Base-by-base conservation (phyloP, 2,113 vertebrate species). In the Brachyhypopomus gauderio region DNA sequence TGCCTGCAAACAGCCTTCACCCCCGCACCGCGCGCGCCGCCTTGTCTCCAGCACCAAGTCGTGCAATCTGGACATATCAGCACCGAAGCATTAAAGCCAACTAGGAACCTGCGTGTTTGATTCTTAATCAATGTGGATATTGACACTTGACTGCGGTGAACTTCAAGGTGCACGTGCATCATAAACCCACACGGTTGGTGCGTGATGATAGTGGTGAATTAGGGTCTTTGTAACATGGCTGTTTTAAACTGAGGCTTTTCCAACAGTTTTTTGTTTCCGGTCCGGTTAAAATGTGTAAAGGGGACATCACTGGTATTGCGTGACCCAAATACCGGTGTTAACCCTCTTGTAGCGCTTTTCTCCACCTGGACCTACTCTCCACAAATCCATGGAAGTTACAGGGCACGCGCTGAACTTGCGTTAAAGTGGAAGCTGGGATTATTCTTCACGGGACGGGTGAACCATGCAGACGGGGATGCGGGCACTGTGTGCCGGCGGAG, bases 401-500 rank as follows among this genome's bases (percentile, higher is more conserved):
- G 69, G n/a, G 85, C 55, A 59, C 58, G 58, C 69, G 52, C 45
- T 73, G 76, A 75, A 73, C 30, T 58, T 67, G 48, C 60, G 23
- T 69, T 84, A 17, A 69, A 72, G 76, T 52, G 45, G 45, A 52
- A 52, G 45, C 45, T 52, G 45, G 45, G 45, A 52, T 52, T 52
- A 52, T 52, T 52, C 45, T 52, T 52, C 30, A 41, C 83, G n/a
- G 84, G 83, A 76, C 55, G 38, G 86, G 86, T 84, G 87, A 85
- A 92, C 91, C 88, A 95, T 95, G 94, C 93, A 94, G 91, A 90
- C 94, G 83, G 92, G 93, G 81, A 91, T 88, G 86, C 94, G 92
- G 91, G 92, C 92, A 81, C 91, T 95, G 82, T 93, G 93, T 85
- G 92, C 93, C 89, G 93, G 94, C 88, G 92, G 92, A 89, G 94